Base-by-base conservation (phyloP, 2,113 vertebrate genomes). In the Candoia aspera region DNA sequence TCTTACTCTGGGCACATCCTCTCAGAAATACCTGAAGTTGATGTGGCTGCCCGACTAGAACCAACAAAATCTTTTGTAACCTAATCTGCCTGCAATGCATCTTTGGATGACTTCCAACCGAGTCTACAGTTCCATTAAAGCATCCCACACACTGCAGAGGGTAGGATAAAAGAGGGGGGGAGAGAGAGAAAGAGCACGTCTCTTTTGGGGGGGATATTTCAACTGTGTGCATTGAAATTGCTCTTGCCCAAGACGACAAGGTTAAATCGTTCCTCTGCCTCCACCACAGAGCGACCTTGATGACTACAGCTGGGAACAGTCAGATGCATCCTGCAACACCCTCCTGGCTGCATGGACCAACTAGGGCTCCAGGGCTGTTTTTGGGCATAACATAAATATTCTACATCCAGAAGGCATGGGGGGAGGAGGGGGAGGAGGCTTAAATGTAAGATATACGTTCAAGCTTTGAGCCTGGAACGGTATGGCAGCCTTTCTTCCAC, bases 401-500 rank as follows among this genome's bases (percentile, higher is more conserved):
- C 64, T 73, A 73, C 64, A 73, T 33, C 13, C n/a, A 17, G 68
- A 79, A 19, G 49, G 49, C 49, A 49, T 29, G 29, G 64, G 29
- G 1, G 9, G 59, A 60, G 21, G 24, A 62, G 59, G 59, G 26
- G 2, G 24, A 12, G 62, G 62, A 19, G n/a, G 68, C n/a, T 79
- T 79, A 79, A 79, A 79, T 79, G 62, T 33, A 79, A 37, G 68
- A 37, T 19, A 6, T 19, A n/a, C n/a, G 33, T 79, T 37, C 90
- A 95, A 95, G 90, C 95, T 95, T 59, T 89, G 96, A 94, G 95
- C 95, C 84, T 15, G 94, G 95, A 95, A 95, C 95, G 91, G 94
- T 60, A 92, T 92, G 46, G 62, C 42, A 89, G 90, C 92, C 15
- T 93, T 91, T 94, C 96, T 96, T 95, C 87, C 92, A 1, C 54